Evolutionary conservation across 1,140 invertebrate genomes (phyloP), one percentile per base, ranked within the genome.

Genomic region (Triops cancriformis): DNA sequence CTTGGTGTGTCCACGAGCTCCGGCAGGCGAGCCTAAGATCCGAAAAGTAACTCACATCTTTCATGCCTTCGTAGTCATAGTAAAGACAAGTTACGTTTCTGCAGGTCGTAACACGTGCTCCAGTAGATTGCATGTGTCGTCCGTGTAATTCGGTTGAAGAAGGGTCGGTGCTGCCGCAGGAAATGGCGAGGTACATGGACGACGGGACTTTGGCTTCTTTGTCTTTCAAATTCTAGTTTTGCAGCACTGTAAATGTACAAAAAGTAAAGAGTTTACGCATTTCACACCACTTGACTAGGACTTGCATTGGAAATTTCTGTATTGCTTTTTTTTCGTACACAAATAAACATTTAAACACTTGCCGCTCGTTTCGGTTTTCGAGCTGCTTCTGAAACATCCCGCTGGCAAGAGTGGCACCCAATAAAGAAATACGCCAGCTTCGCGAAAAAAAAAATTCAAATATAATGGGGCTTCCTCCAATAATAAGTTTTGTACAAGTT

Each of bases 61-160:
- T 73, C 23, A 76, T n/a, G 26, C 10, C 43, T n/a, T 4, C 43
- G 42, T 5, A 28, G 14, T 27, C 37, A 75, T 45, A 76, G 26
- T 23, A 72, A 73, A 51, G 14, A 78, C 26, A 28, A 78, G 0
- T 45, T 45, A 51, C 64, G 73, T 74, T 78, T 74, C 75, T 37
- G 31, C 81, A 94, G 93, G 90, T 97, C 2, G 89, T 91, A 23
- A 97, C 94, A 14, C 94, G 95, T 84, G 94, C 94, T 18, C 94
- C 95, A 73, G 83, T 85, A 1, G 86, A 86, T 83, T 97, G 94
- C 82, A 96, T 96, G 94, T 97, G 95, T 83, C 89, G 95, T 41
- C 94, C 94, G 7, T 97, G 95, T 83, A 94, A 93, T 1, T 90
- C 90, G 11, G 89, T 96, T 18, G 94, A 97, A 83, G 93, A 96